A percentile compares a stretch with the other conserved stretches of the same genome.
Evolutionary conservation across 1,140 invertebrate genomes (phyloP).

Genomic region (Hermetia illucens): DNA sequence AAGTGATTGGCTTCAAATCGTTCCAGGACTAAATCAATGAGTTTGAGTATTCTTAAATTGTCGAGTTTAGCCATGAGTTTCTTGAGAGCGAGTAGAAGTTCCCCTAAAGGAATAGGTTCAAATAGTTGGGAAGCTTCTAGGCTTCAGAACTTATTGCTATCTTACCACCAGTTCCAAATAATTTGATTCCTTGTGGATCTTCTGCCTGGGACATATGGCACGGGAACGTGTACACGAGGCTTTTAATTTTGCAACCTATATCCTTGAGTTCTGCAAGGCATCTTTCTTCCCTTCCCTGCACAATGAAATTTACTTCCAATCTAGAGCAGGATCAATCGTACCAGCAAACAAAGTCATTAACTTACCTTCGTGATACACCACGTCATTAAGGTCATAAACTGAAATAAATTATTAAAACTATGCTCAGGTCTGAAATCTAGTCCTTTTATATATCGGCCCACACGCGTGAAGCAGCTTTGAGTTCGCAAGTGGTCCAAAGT

Average conservation of each 20-base stretch:
- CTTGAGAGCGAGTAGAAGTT: constrained; percentile 51
- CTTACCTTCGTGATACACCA: constrained; percentile 48
- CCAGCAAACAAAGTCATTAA: too few species aligned
- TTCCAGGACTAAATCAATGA: constrained; percentile 67
- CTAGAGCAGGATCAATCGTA: too few species aligned
- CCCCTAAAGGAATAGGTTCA: constrained; percentile 28
- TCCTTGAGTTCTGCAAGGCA: constrained; percentile 28
- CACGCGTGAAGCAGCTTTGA: constrained; percentile 52
- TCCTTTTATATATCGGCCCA: constrained; percentile 50
- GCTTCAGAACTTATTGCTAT: too few species aligned
- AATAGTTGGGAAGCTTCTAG: too few species aligned
- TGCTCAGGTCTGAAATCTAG: constrained; percentile 58
- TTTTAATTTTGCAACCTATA: constrained; percentile 42
- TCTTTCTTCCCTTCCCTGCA: constrained; percentile 12
- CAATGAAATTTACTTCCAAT: too few species aligned
- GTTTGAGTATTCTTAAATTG: constrained; percentile 46
- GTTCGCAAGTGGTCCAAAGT: constrained; percentile 61
- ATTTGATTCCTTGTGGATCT: constrained; percentile 40
- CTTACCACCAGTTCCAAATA: constrained; percentile 62
- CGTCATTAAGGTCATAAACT: constrained; percentile 68
- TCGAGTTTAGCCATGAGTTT: constrained; percentile 53
- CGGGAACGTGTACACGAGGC: constrained; percentile 62
- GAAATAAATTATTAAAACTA: constrained; percentile 72
- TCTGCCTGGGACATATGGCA: constrained; percentile 57
- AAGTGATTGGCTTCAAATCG: constrained; percentile 49